Base-by-base conservation (phyloP, 2,888 invertebrate species). In the Protula sp. region DNA sequence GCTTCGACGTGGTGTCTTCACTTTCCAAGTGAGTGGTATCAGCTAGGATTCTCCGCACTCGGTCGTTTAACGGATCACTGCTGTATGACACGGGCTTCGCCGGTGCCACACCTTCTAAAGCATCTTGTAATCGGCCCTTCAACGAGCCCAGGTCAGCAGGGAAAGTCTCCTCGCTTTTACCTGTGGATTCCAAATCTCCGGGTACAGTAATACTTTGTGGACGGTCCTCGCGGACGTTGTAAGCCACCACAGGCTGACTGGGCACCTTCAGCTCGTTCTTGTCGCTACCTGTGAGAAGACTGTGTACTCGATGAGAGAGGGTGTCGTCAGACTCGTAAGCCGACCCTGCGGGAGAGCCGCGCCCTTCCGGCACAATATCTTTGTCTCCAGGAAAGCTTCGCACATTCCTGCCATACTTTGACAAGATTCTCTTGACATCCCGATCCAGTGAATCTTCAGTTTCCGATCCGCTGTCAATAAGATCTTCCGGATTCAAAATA, bases 341-440 rank as follows among this genome's bases (percentile, higher is more conserved):
- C 3, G 55, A 48, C 19, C 27, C 30, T 30, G 55, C 28, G 22
- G 47, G 19, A 4, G 59, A 55, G n/a, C 22, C 5, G 5, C 56
- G 19, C 26, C 56, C 30, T 31, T 24, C 24, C 3, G 29, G 4
- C 3, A 26, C 22, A 4, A 47, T 5, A 27, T 64, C 62, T 1
- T 51, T 52, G 19, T 64, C 64, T 1, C 60, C 55, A n/a, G n/a
- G n/a, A n/a, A n/a, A n/a, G n/a, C n/a, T n/a, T n/a, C n/a, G n/a
- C 30, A 62, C n/a, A 22, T 52, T 19, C 29, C 51, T 30, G 1
- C 66, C 66, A 45, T 66, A 66, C 26, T 62, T 66, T 5, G 55
- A 45, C 28, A 66, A 56, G 24, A 66, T 64, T 47, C 53, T 29
- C 58, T 50, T 57, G 5, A 66, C 63, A 22, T 66, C 66, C n/a